Percentiles rank a stretch among this genome's conserved stretches.
Conservation (phyloP, 2,113 vertebrate species). For the Sander vitreus region DNA sequence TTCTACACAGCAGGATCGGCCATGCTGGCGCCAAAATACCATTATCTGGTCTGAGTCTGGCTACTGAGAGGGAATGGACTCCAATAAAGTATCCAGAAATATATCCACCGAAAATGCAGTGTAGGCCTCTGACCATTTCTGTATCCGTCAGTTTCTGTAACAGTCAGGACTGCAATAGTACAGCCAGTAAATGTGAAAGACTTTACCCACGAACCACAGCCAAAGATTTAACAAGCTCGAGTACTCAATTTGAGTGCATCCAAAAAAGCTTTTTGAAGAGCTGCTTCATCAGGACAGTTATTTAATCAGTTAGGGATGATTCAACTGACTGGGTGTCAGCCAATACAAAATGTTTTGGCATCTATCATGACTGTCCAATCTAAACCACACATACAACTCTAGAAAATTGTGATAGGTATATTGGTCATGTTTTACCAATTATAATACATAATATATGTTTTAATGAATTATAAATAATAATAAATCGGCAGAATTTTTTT, state of each 20-base stretch:
- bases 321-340: too few relatives aligned
- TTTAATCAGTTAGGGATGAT: neutral
- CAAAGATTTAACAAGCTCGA: neutral
- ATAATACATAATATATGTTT: too few relatives aligned
- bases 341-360: too few relatives aligned
- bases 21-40: constrained; percentile 14
- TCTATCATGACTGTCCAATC: too few relatives aligned
- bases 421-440: too few relatives aligned
- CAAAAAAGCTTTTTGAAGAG: neutral
- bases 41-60: constrained; percentile 11
- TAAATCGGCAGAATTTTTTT: too few relatives aligned
- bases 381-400: too few relatives aligned
- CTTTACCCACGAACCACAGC: neutral
- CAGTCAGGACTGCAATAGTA: neutral
- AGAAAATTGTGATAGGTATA: too few relatives aligned
- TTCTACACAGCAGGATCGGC: constrained; percentile 7
- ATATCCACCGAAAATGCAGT: neutral
- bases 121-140: neutral
- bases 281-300: neutral
- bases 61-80: neutral
- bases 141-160: neutral
- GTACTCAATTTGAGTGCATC: neutral
- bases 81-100: neutral
- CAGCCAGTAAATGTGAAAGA: neutral
- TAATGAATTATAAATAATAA: too few relatives aligned